phyloP scores from a whole-genome alignment of 2,797 vertebrate genomes.

The Oreortyx pictus region DNA sequence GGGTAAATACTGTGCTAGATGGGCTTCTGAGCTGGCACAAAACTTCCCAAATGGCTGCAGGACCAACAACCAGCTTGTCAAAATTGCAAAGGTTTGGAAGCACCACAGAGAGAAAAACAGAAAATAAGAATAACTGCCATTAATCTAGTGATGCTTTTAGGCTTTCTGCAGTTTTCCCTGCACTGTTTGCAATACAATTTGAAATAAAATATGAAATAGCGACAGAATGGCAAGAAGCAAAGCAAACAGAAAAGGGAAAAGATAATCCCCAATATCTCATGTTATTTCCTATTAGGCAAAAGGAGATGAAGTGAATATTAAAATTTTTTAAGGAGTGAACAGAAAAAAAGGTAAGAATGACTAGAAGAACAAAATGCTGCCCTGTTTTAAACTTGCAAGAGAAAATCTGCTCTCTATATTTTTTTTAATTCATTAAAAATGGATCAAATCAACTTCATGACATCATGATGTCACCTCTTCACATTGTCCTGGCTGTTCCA shows the following conservation, averaged over 20 bases:
- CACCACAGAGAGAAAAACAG: not conserved
- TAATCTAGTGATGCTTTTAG: not conserved
- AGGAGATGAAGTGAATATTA: not conserved
- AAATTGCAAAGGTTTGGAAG: not conserved
- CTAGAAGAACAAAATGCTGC: not conserved
- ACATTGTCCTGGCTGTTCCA: slow-evolving; percentile 3
- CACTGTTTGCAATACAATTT: not conserved
- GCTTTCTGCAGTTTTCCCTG: not conserved
- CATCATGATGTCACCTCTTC: slow-evolving; percentile 39
- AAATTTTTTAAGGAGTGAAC: not conserved
- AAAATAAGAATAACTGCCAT: not conserved
- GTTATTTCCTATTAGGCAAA: not conserved
- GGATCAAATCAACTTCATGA: slow-evolving; percentile 1
- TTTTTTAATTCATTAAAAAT: not conserved
- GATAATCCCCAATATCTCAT: not conserved
- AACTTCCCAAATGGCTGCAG: not conserved
- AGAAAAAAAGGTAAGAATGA: not conserved
- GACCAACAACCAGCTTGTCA: not conserved
- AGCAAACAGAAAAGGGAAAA: not conserved
- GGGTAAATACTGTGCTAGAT: not conserved
- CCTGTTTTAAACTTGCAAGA: not conserved
- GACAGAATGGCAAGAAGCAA: not conserved
- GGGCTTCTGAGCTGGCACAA: not conserved
- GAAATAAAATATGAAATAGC: not conserved
- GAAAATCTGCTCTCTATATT: not conserved